Conservation (phyloP, 2,888 invertebrate species). For the Macaria notata region DNA sequence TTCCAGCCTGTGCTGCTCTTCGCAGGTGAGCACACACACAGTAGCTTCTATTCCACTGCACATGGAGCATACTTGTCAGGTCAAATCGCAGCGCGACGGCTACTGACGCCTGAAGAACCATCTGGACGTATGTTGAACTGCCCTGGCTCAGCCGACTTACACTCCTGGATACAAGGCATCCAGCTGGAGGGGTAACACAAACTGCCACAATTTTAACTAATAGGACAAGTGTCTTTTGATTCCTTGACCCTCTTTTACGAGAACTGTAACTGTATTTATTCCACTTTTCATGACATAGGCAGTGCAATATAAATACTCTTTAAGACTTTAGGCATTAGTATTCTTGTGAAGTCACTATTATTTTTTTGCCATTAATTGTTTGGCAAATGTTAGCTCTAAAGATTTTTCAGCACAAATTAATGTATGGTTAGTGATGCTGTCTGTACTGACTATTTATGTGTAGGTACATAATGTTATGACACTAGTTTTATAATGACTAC, state of each 20-base stretch:
- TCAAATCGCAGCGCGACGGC: constrained; percentile 88
- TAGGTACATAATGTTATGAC: neutral
- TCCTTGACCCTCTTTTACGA: neutral
- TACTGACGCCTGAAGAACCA: constrained; percentile 84
- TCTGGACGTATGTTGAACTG: constrained; percentile 87
- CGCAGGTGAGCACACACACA: constrained; percentile 98
- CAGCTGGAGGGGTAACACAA: constrained; percentile 82
- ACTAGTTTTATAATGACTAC: no score
- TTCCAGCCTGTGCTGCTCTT: constrained; percentile 92
- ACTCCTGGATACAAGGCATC: constrained; percentile 94
- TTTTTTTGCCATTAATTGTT: neutral
- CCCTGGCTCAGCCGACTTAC: constrained; percentile 89
- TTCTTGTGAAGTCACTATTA: constrained; percentile 2
- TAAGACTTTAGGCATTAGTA: constrained; percentile 17
- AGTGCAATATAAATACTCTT: constrained; percentile 19
- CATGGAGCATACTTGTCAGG: constrained; percentile 97
- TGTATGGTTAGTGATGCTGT: neutral
- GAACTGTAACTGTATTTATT: constrained; percentile 5
- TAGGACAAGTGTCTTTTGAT: constrained; percentile 1
- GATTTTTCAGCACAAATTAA: constrained; percentile 4
- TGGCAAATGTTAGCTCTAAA: constrained; percentile 1
- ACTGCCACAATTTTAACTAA: neutral
- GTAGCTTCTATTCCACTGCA: constrained; percentile 96
- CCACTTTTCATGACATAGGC: constrained; percentile 36
- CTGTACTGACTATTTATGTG: neutral